Conservation (phyloP, 2,113 vertebrate species). For the Tangachromis dhanisi region DNA sequence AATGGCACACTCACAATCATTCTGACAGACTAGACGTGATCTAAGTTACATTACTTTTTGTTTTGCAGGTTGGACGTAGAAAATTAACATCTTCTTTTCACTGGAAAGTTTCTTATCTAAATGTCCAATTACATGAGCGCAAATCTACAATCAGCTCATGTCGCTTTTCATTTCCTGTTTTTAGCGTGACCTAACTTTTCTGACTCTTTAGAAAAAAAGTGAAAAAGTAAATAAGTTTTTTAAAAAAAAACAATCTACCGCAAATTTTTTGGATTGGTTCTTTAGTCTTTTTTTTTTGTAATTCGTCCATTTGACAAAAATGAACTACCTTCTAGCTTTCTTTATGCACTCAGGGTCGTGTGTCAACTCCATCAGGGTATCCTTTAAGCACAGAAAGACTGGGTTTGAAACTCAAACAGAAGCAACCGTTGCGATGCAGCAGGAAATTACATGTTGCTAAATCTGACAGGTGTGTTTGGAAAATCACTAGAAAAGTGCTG, state of each 20-base stretch:
- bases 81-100: not conserved
- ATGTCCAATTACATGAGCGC: not conserved
- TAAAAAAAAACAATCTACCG: not conserved
- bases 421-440: not conserved
- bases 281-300: not conserved
- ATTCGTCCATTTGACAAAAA: not conserved
- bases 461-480: not conserved
- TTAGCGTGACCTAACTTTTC: not conserved
- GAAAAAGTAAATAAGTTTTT: rapidly evolving
- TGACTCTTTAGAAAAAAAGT: not conserved
- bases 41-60: not conserved
- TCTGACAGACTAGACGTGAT: conserved; percentile 6
- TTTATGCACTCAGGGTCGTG: not conserved
- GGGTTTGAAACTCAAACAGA: not conserved
- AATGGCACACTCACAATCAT: not conserved
- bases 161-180: not conserved
- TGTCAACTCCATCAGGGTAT: not conserved
- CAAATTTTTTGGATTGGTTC: not conserved
- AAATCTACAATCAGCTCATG: not conserved
- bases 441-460: not conserved
- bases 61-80: not conserved
- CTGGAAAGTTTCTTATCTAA: not conserved
- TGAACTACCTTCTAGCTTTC: not conserved
- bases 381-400: not conserved
- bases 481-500: not conserved